Conservation (phyloP, 2,888 invertebrate genomes). For the Heliconius charithonia region DNA sequence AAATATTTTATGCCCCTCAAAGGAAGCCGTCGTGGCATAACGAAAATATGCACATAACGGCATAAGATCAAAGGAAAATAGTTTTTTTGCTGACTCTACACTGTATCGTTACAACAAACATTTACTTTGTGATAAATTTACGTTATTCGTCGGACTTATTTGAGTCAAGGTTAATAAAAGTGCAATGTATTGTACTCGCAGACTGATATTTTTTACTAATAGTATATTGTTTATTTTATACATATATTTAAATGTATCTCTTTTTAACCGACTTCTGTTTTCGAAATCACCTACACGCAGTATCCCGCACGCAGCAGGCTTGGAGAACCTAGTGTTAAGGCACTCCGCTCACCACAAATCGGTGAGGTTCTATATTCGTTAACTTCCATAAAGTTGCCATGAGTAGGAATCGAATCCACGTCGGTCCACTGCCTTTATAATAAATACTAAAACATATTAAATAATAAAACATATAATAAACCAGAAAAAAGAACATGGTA, state of each 20-base stretch:
- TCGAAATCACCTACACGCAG: no score
- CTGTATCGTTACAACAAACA: constrained; percentile 25
- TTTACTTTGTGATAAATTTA: constrained; percentile 25
- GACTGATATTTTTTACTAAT: not conserved
- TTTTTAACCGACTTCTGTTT: not conserved
- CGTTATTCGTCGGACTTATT: constrained; percentile 28
- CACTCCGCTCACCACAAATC: no score
- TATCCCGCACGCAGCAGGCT: no score
- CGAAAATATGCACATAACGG: no score
- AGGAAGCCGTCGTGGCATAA: no score
- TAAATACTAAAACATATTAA: not conserved
- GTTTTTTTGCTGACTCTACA: constrained; percentile 25
- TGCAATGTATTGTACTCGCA: not conserved
- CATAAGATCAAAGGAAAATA: not conserved
- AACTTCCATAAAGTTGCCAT: not conserved
- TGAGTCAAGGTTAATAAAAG: constrained; percentile 33
- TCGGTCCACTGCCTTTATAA: not conserved
- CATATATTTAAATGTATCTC: not conserved
- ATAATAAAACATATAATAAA: not conserved
- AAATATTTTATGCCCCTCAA: no score
- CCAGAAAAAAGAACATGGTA: no score
- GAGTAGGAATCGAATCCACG: not conserved
- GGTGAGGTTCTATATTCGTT: no score
- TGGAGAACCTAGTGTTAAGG: no score
- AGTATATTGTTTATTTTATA: not conserved